Conservation (phyloP, 2,113 vertebrate genomes). For the Prunella himalayana region DNA sequence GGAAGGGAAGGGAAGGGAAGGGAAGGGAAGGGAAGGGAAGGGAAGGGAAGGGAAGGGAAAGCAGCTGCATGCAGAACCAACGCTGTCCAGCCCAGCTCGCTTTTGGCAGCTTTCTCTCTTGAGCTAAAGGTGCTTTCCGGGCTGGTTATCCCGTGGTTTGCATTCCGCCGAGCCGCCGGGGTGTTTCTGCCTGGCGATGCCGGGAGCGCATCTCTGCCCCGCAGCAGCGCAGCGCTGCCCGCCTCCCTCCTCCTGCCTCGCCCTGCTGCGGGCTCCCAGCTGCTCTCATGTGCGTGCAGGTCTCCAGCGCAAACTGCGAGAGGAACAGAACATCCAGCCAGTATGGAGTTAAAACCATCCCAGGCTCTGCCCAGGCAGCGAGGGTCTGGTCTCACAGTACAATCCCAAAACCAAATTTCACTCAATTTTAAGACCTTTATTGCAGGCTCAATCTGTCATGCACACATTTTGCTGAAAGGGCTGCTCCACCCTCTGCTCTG, state of each 20-base stretch:
- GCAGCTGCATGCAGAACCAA: too few relatives aligned
- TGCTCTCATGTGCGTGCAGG: neutral
- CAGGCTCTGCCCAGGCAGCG: neutral
- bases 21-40: neutral
- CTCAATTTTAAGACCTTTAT: neutral
- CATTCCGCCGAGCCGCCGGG: neutral
- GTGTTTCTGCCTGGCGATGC: too few relatives aligned
- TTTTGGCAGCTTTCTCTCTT: neutral
- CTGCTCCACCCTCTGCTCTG: neutral
- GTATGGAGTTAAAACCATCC: accelerated
- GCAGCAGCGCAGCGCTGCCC: neutral
- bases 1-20: neutral
- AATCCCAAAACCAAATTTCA: neutral
- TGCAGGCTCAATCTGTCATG: neutral
- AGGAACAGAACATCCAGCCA: neutral
- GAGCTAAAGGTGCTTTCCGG: neutral
- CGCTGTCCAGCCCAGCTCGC: neutral
- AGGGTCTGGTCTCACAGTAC: neutral
- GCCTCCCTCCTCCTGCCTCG: too few relatives aligned
- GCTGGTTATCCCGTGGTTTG: neutral
- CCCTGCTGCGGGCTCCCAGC: neutral
- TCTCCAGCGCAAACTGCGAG: neutral
- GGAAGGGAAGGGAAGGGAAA: neutral
- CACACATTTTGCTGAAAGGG: neutral
- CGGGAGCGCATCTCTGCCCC: too few relatives aligned